These are phyloP conservation scores for Neocrepidodera transversa DNA, from an alignment of 2,888 invertebrate genomes.

Conservation along the genomic window DNA sequence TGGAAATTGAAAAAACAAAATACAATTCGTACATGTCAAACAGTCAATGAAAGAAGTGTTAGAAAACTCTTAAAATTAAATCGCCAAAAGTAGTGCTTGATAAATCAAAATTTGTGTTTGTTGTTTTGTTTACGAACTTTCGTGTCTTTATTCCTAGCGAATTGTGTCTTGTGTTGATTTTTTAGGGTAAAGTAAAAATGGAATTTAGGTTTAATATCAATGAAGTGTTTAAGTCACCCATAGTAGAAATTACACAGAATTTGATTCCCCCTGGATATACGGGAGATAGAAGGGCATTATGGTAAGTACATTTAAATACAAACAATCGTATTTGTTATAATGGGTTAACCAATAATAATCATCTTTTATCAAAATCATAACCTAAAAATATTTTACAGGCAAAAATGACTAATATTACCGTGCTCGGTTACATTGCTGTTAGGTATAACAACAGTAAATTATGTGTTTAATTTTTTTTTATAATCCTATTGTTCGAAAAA, in stretches of 20 bases:
- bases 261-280: slow-evolving; percentile 64
- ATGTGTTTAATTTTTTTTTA: too few species aligned
- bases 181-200: slow-evolving; percentile 52
- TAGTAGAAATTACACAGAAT: slow-evolving; percentile 63
- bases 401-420: background rate
- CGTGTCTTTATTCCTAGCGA: background rate
- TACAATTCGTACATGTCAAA: slow-evolving; percentile 35
- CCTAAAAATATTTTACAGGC: slow-evolving; percentile 6
- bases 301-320: slow-evolving; percentile 51
- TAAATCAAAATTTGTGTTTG: slow-evolving; percentile 2
- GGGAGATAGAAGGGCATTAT: slow-evolving; percentile 64
- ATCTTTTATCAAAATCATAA: background rate
- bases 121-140: background rate
- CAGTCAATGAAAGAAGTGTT: slow-evolving; percentile 31
- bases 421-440: too few species aligned
- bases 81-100: background rate
- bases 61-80: slow-evolving; percentile 21
- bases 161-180: slow-evolving; percentile 12
- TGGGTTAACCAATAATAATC: too few species aligned
- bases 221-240: slow-evolving; percentile 62
- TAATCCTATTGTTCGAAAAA: too few species aligned
- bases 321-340: too few species aligned
- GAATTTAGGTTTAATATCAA: slow-evolving; percentile 66
- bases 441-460: too few species aligned
- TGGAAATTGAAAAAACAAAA: slow-evolving; percentile 37